phyloP scores from a whole-genome alignment of 2,888 invertebrate species.

The Philhelius pedissequus region DNA sequence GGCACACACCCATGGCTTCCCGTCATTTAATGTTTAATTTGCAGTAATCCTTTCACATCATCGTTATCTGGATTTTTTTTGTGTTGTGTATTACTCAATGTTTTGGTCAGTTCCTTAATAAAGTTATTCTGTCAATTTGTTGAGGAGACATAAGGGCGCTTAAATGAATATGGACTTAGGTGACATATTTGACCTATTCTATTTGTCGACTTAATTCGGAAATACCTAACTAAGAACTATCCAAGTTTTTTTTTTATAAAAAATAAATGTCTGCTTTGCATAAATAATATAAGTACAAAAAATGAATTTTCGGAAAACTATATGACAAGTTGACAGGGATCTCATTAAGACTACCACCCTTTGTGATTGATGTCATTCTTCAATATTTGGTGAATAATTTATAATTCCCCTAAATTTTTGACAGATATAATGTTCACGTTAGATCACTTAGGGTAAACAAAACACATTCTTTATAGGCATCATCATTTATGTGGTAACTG shows the following conservation, averaged over 20 bases:
- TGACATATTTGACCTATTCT: slow-evolving; percentile 12
- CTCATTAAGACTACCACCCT: slow-evolving; percentile 32
- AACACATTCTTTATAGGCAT: not conserved
- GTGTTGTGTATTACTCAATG: not conserved
- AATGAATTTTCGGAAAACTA: not conserved
- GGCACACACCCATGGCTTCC: not conserved
- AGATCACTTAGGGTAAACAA: slow-evolving; percentile 39
- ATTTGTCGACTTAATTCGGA: not conserved
- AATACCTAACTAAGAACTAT: not conserved
- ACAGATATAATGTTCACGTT: slow-evolving; percentile 36
- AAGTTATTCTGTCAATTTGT: not conserved
- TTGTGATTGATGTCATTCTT: slow-evolving; percentile 35
- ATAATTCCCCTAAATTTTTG: not conserved
- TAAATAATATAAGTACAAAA: not conserved
- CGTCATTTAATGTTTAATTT: slow-evolving; percentile 44
- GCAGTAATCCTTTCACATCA: slow-evolving; percentile 45
- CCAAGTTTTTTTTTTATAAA: no score
- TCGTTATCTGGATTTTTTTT: slow-evolving; percentile 9
- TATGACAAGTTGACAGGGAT: slow-evolving; percentile 32
- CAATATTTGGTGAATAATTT: slow-evolving; percentile 26
- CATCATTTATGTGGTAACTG: not conserved
- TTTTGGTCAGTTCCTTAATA: slow-evolving; percentile 8
- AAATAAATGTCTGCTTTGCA: not conserved
- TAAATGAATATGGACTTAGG: not conserved
- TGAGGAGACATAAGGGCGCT: not conserved